Evolutionary conservation across 2,113 vertebrate genomes (phyloP), one percentile per base, ranked within the genome.

Genomic region (Phalacrocorax carbo): DNA sequence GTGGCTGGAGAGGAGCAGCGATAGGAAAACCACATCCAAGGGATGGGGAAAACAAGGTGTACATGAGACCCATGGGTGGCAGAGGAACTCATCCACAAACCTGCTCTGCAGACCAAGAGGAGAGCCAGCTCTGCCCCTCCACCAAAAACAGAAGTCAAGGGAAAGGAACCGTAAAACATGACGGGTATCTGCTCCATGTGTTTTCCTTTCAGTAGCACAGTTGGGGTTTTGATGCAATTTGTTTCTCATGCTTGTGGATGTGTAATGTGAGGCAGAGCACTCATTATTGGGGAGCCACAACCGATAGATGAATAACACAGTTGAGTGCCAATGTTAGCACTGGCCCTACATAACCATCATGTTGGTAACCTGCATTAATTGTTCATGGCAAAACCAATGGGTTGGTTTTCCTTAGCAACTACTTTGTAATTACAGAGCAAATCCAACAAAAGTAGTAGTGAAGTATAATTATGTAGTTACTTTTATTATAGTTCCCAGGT

Each of bases 361-460:
- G 54, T 78, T 94, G 79, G 93, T 57, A 54, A 97, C 88, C 92
- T 92, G 32, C 15, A 61, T 96, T 97, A 97, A 97, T 94, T 96
- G 75, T 94, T 95, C 71, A 48, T 96, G 94, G 96, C 85, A 88
- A 97, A 98, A 95, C 87, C 94, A 90, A 75, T 70, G 88, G 54
- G 44, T 76, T 85, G 54, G 44, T 97, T 97, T 98, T 97, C 97
- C 93, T 79, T 94, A 94, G 93, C 86, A 98, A 94, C 96, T 94
- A 44, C 93, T 95, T 94, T 93, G 93, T 97, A 97, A 97, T 97
- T 97, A 96, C 93, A 96, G 83, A 95, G 65, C 0, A 15, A 94
- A 71, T 97, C 95, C 87, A 97, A 94, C 92, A 92, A 90, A 98
- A 97, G 94, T 95, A 95, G 61, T 73, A 66, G 58, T 93, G 88